phyloP scores from a whole-genome alignment of 1,140 invertebrate species.

The Drosophila gunungcola region DNA sequence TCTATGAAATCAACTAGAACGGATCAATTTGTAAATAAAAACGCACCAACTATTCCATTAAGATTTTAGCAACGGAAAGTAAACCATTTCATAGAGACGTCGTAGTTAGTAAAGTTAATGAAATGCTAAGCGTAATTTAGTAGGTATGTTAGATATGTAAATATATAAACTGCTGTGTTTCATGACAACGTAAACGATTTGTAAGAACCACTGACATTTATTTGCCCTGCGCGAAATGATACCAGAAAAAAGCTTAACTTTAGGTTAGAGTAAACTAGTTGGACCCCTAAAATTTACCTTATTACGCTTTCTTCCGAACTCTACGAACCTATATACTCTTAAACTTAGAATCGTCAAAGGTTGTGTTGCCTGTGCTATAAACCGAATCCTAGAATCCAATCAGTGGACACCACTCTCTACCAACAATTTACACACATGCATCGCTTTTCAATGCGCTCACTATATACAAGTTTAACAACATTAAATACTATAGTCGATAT shows the following conservation, averaged over 20 bases:
- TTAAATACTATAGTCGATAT: not conserved
- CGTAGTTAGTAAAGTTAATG: slow-evolving; percentile 74
- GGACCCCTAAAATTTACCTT: slow-evolving; percentile 30
- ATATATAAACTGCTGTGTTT: slow-evolving; percentile 79
- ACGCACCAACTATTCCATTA: slow-evolving; percentile 81
- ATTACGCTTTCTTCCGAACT: slow-evolving; percentile 60
- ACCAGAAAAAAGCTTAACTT: slow-evolving; percentile 24
- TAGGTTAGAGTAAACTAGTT: slow-evolving; percentile 55
- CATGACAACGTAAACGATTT: slow-evolving; percentile 80
- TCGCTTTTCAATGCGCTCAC: slow-evolving; percentile 66
- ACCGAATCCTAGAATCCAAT: slow-evolving; percentile 43
- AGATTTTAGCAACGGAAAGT: slow-evolving; percentile 70
- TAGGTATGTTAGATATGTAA: slow-evolving; percentile 59
- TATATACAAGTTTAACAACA: slow-evolving; percentile 8
- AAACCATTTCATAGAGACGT: slow-evolving; percentile 39
- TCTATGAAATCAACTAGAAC: slow-evolving; percentile 46
- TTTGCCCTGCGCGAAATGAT: slow-evolving; percentile 24
- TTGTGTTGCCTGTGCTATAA: slow-evolving; percentile 75
- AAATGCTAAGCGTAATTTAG: slow-evolving; percentile 56
- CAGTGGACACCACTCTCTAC: slow-evolving; percentile 18
- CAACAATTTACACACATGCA: slow-evolving; percentile 38
- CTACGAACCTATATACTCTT: slow-evolving; percentile 33
- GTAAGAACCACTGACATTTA: slow-evolving; percentile 43
- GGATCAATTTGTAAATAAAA: slow-evolving; percentile 78
- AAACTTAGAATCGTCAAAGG: slow-evolving; percentile 54